Conservation (phyloP, 2,113 vertebrate genomes). For the Paracanthobrama guichenoti region DNA sequence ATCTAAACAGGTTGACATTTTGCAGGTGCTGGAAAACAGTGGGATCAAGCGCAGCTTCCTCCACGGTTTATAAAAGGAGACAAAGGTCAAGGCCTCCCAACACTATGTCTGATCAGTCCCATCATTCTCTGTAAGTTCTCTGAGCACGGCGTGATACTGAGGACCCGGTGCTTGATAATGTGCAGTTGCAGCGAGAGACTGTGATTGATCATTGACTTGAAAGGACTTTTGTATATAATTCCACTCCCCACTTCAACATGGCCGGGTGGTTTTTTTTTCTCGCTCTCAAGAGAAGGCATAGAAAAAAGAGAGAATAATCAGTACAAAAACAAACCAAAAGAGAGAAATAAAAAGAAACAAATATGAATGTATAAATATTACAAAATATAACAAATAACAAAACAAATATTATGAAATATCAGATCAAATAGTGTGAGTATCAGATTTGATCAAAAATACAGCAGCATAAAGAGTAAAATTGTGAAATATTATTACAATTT, state of each 20-base stretch:
- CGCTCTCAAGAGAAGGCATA: background rate
- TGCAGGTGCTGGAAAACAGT: slow-evolving; percentile 87
- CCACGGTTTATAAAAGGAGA: slow-evolving; percentile 76
- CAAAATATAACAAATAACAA: background rate
- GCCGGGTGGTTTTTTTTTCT: slow-evolving; percentile 54
- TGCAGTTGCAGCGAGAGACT: slow-evolving; percentile 62
- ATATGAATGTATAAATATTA: background rate
- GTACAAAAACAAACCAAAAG: background rate
- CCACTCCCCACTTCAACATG: slow-evolving; percentile 60
- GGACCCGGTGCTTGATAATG: slow-evolving; percentile 69
- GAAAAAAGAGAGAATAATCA: background rate
- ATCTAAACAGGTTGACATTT: slow-evolving; percentile 83
- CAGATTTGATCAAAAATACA: background rate
- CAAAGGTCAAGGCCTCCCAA: slow-evolving; percentile 78
- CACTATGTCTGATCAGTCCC: slow-evolving; percentile 77
- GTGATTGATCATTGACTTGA: slow-evolving; percentile 66
- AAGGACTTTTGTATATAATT: slow-evolving; percentile 73
- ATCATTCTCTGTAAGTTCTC: slow-evolving; percentile 62
- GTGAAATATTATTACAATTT: background rate
- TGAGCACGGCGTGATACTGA: slow-evolving; percentile 60
- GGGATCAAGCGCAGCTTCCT: slow-evolving; percentile 81
- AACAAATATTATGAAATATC: background rate
- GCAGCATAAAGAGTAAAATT: background rate
- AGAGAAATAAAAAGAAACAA: background rate
- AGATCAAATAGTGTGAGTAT: background rate